phyloP scores from a whole-genome alignment of 1,140 invertebrate genomes.

The Calliphora vicina region DNA sequence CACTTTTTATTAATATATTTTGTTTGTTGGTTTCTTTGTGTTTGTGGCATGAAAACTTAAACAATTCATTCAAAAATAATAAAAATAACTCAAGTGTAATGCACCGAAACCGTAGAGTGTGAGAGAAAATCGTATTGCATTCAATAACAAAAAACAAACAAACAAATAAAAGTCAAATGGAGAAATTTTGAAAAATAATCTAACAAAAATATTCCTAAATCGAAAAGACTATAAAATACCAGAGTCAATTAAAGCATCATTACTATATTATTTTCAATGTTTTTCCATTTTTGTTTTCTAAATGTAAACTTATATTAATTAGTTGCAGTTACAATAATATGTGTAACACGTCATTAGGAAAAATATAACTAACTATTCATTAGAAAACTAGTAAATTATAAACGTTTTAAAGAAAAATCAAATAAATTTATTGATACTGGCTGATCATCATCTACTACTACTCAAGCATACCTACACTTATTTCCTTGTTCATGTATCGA shows the following conservation, averaged over 20 bases:
- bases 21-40: background rate
- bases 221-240: background rate
- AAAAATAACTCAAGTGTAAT: constrained; percentile 10
- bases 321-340: background rate
- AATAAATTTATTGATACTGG: background rate
- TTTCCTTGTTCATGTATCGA: background rate
- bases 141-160: background rate
- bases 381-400: background rate
- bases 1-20: background rate
- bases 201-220: background rate
- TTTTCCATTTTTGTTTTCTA: background rate
- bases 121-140: background rate
- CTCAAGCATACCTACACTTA: no score
- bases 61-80: background rate
- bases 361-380: background rate
- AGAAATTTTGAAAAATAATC: background rate
- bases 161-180: background rate
- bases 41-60: background rate
- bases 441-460: no score
- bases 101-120: background rate
- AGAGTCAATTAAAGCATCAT: background rate
- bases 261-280: background rate
- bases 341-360: background rate
- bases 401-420: background rate
- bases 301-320: background rate